Evolutionary conservation across 2,797 vertebrate species (phyloP).

Genomic region (Pangasius sanitwongsei): DNA sequence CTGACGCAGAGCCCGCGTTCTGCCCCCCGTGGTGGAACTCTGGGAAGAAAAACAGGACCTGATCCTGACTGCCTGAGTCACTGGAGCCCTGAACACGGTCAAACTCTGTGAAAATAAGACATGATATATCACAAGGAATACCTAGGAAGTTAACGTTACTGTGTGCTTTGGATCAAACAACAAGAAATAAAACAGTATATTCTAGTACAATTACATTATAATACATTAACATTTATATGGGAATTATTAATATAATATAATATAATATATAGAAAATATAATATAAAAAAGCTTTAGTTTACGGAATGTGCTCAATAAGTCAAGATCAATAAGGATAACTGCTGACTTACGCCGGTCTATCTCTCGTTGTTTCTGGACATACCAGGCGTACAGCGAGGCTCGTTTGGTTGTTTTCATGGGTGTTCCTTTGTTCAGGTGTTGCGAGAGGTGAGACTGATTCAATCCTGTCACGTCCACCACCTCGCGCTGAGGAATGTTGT

Average conservation of each 20-base stretch:
- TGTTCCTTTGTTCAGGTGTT: slow-evolving; percentile 99
- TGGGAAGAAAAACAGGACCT: slow-evolving; percentile 97
- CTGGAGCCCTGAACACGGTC: slow-evolving; percentile 91
- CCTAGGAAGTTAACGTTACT: background rate
- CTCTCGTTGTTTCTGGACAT: slow-evolving; percentile 97
- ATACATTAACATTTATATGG: background rate
- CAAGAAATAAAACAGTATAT: background rate
- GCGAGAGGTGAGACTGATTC: slow-evolving; percentile 98
- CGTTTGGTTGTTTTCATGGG: slow-evolving; percentile 99
- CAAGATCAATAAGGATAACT: background rate
- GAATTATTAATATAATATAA: no score
- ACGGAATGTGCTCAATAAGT: background rate
- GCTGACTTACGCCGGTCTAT: slow-evolving; percentile 94
- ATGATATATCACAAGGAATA: background rate
- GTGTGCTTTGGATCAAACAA: background rate
- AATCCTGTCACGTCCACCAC: slow-evolving; percentile 96
- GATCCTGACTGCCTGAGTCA: slow-evolving; percentile 98
- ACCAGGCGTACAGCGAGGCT: slow-evolving; percentile 98
- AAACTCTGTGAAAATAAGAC: slow-evolving; percentile 91
- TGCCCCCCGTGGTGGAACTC: slow-evolving; percentile 92
- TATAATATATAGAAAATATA: background rate
- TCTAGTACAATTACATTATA: background rate
- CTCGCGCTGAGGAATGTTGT: slow-evolving; percentile 98
- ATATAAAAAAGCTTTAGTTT: background rate
- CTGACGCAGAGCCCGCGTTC: slow-evolving; percentile 68